Evolutionary conservation across 2,888 invertebrate species (phyloP).

Genomic region (Camptogramma bilineatum): DNA sequence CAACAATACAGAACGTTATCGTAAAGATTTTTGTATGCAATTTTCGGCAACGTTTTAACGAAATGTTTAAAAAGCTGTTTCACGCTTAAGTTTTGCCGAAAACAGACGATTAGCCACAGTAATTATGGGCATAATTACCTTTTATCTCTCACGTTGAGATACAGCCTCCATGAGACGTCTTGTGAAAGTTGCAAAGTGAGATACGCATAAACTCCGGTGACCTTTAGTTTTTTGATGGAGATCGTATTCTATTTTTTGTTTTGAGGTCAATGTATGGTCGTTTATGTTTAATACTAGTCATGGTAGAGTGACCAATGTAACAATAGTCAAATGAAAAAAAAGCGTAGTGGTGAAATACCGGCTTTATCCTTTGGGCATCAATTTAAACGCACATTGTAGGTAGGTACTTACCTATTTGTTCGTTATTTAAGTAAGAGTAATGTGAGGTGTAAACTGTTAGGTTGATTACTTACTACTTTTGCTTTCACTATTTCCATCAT

Average conservation of each 20-base stretch:
- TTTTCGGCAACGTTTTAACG: constrained; percentile 40
- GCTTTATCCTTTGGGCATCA: not conserved
- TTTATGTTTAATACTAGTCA: constrained; percentile 18
- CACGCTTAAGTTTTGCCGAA: constrained; percentile 23
- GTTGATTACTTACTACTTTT: no score
- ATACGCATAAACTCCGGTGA: constrained; percentile 65
- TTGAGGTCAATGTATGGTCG: constrained; percentile 36
- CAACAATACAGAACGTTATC: constrained; percentile 17
- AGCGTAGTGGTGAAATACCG: not conserved
- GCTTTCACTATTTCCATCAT: no score
- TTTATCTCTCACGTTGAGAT: constrained; percentile 49
- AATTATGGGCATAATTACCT: constrained; percentile 52
- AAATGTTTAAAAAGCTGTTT: constrained; percentile 26
- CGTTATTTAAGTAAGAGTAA: not conserved
- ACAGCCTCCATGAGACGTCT: constrained; percentile 40
- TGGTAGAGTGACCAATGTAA: constrained; percentile 15
- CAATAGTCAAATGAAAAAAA: constrained; percentile 1
- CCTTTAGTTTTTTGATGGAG: constrained; percentile 60
- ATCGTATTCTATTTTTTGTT: constrained; percentile 43
- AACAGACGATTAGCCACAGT: constrained; percentile 40
- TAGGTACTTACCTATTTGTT: no score
- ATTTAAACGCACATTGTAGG: not conserved
- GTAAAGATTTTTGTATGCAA: constrained; percentile 10
- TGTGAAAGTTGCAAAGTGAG: constrained; percentile 70
- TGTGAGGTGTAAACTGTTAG: not conserved